phyloP scores from a whole-genome alignment of 2,113 vertebrate genomes.

The Scortum barcoo region DNA sequence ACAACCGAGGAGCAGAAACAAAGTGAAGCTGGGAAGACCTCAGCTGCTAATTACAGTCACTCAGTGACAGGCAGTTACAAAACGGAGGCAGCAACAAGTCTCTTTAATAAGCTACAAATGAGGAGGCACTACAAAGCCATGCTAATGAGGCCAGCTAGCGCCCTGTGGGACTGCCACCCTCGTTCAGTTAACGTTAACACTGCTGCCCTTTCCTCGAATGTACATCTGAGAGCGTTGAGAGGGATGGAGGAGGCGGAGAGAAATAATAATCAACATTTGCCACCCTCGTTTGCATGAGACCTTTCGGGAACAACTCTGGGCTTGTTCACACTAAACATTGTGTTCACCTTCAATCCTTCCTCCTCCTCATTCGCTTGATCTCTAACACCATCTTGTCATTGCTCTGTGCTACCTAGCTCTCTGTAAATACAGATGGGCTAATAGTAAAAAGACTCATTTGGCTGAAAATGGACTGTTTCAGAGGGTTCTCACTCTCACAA shows the following conservation, averaged over 20 bases:
- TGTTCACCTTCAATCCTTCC: constrained; percentile 19
- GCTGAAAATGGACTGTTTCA: neutral
- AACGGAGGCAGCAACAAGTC: constrained; percentile 69
- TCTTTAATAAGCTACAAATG: constrained; percentile 68
- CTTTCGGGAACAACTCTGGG: constrained; percentile 33
- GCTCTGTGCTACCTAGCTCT: neutral
- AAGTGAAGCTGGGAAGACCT: constrained; percentile 31
- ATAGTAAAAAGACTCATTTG: neutral
- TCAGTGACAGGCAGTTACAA: constrained; percentile 43
- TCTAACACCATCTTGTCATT: constrained; percentile 9
- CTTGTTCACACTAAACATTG: neutral
- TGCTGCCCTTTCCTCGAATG: constrained; percentile 29
- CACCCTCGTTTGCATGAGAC: constrained; percentile 40
- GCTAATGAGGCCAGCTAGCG: constrained; percentile 72
- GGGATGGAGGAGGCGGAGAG: constrained; percentile 53
- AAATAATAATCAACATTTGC: constrained; percentile 58
- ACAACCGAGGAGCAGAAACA: neutral
- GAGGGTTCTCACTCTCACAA: neutral
- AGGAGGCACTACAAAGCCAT: constrained; percentile 77
- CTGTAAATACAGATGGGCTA: constrained; percentile 25
- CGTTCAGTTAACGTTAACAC: constrained; percentile 42
- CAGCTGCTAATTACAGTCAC: constrained; percentile 55
- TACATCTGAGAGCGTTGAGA: constrained; percentile 41
- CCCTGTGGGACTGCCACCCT: constrained; percentile 63
- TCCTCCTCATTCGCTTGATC: constrained; percentile 4